These are phyloP conservation scores for Lumbricus terrestris DNA, from an alignment of 2,888 invertebrate species.

Conservation along the genomic window DNA sequence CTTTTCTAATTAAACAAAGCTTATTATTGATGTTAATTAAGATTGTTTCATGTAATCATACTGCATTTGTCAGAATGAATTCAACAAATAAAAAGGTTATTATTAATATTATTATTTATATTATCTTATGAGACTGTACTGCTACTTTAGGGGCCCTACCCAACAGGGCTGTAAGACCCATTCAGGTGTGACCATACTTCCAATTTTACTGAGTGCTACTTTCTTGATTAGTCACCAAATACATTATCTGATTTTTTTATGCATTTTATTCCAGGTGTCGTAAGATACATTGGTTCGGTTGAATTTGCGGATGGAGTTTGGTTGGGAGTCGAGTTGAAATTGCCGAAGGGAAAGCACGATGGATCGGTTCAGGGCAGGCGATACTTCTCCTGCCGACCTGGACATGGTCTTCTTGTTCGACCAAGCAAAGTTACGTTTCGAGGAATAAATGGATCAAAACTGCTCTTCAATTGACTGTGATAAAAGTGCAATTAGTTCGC, in stretches of 20 bases:
- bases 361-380: slow-evolving; percentile 56
- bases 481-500: background rate
- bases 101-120: too few species aligned
- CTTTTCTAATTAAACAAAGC: too few species aligned
- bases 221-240: too few species aligned
- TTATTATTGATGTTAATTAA: too few species aligned
- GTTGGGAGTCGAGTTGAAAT: slow-evolving; percentile 62
- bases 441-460: slow-evolving; percentile 62
- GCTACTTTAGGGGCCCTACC: too few species aligned
- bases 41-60: too few species aligned
- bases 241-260: too few species aligned
- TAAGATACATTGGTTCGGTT: slow-evolving; percentile 60
- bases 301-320: slow-evolving; percentile 63
- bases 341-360: slow-evolving; percentile 58
- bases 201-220: background rate
- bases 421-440: slow-evolving; percentile 59
- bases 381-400: slow-evolving; percentile 55
- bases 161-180: too few species aligned
- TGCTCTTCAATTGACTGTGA: slow-evolving; percentile 36
- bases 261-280: slow-evolving; percentile 48
- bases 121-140: too few species aligned
- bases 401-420: slow-evolving; percentile 57
- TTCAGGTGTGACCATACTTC: too few species aligned
- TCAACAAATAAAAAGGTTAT: too few species aligned
- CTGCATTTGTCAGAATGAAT: too few species aligned